Base-by-base conservation (phyloP, 1,140 invertebrate genomes). In the Colletes gigas region DNA sequence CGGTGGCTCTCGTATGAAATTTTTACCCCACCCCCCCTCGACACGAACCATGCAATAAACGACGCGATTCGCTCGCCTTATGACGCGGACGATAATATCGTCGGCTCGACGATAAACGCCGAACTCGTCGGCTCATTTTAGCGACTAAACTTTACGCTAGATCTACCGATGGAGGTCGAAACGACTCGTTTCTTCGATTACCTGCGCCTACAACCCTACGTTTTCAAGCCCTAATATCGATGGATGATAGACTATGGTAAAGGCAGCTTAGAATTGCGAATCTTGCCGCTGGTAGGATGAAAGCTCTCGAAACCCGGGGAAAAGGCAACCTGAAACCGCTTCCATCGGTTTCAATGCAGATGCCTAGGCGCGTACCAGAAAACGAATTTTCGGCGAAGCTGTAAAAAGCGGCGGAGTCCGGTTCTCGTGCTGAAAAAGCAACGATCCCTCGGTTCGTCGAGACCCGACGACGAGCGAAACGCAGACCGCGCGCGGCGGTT, bases 41-140 rank as follows among this genome's bases (percentile, higher is more conserved):
- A 14, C 17, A 47, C 21, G 59, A 52, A 15, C 7, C 55, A 9
- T 9, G 21, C 67, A 78, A 78, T 78, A 78, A 78, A 78, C 76
- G 76, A 2, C 66, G 76, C 55, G 66, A 72, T 72, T 59, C 72
- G 59, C 39, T 19, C 6, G 6, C 52, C 52, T 77, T 68, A 77
- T 62, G 44, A 54, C 73, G 50, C 44, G 44, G 4, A 50, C 19
- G 44, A 67, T 50, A 50, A 21, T 67, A 52, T 67, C 63, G 17
- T 15, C 15, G 41, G 41, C 8, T 52, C 10, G 66, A 47, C 19
- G 63, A 21, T 60, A 47, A 66, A 69, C 74, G 41, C 54, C 15
- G 72, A 9, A 30, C 30, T 2, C 30, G 30, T 30, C 30, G 30
- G 30, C 30, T 30, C 30, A 30, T 30, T 30, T 30, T 30, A 30